A percentile compares a stretch with the other conserved stretches of the same genome.
Evolutionary conservation across 2,888 invertebrate genomes (phyloP).

Genomic region (Tridacna crocea): DNA sequence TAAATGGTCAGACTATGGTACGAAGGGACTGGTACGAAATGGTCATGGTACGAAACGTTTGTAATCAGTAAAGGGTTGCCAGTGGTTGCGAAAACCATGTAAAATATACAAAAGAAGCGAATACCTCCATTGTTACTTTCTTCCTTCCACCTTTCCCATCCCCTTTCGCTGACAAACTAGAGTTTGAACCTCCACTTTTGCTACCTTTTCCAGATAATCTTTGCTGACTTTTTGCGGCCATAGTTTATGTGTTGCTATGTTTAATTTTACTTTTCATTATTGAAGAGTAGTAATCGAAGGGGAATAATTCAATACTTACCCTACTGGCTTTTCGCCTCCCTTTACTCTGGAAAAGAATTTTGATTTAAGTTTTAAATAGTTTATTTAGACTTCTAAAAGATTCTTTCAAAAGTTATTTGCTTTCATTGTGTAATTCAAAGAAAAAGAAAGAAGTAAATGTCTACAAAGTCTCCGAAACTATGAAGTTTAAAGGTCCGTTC

Average conservation of each 20-base stretch:
- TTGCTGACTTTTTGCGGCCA: constrained; percentile 67
- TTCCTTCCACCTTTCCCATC: constrained; percentile 62
- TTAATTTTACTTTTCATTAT: constrained; percentile 46
- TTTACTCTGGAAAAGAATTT: constrained; percentile 45
- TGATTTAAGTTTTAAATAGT: too few species aligned
- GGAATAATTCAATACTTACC: constrained; percentile 50
- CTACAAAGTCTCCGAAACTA: too few species aligned
- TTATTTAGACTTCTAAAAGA: too few species aligned
- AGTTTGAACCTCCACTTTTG: constrained; percentile 56
- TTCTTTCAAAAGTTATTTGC: too few species aligned
- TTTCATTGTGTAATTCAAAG: too few species aligned
- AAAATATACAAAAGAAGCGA: neutral
- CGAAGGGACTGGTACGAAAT: too few species aligned
- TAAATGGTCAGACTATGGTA: too few species aligned
- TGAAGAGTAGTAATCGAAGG: constrained; percentile 55
- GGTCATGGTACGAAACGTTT: too few species aligned
- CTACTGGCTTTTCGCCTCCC: constrained; percentile 40
- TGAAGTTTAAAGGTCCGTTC: too few species aligned
- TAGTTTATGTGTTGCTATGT: constrained; percentile 67
- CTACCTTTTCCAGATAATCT: constrained; percentile 62
- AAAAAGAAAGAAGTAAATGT: too few species aligned
- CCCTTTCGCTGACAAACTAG: constrained; percentile 53
- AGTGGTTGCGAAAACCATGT: too few species aligned
- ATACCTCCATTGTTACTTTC: constrained; percentile 70
- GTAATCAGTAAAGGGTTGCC: too few species aligned